Conservation (phyloP, 23 tunicate genomes). For the Oikopleura vanhoeffeni region DNA sequence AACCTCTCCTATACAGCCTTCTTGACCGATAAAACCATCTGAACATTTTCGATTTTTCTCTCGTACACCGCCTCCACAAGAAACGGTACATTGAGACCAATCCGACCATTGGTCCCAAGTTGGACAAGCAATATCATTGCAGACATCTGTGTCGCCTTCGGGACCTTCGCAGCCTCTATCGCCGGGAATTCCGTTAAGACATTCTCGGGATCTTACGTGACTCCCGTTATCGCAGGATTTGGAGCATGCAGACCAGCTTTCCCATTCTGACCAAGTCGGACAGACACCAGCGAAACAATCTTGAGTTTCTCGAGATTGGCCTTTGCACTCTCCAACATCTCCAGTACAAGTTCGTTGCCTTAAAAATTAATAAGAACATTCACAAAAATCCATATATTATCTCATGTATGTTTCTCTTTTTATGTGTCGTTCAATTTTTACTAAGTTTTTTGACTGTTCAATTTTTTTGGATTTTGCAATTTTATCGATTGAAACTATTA, state of each 20-base stretch:
- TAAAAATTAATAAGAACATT: too few species aligned
- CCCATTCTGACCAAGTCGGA: slow-evolving; percentile 37
- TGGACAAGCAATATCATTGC: slow-evolving; percentile 35
- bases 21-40: slow-evolving; percentile 24
- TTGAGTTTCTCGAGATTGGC: slow-evolving; percentile 19
- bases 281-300: slow-evolving; percentile 44
- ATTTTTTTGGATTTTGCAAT: too few species aligned
- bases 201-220: slow-evolving; percentile 17
- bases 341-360: slow-evolving; percentile 25
- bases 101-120: slow-evolving; percentile 26
- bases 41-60: slow-evolving; percentile 19
- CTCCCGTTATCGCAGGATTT: slow-evolving; percentile 44
- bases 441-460: too few species aligned
- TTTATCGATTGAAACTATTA: too few species aligned
- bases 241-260: slow-evolving; percentile 27
- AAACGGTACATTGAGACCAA: slow-evolving; percentile 32
- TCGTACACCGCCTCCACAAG: slow-evolving; percentile 40
- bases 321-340: slow-evolving; percentile 17
- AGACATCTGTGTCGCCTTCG: slow-evolving; percentile 19
- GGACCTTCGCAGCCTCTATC: slow-evolving; percentile 31
- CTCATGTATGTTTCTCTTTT: too few species aligned
- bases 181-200: slow-evolving; percentile 25
- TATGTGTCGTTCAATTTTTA: too few species aligned
- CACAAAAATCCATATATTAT: too few species aligned
- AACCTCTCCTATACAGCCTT: too few species aligned